A percentile compares a stretch with the other conserved stretches of the same genome.
These are phyloP conservation scores for Syndactyla subalaris DNA, from an alignment of 2,797 vertebrate genomes.

Conservation along the genomic window DNA sequence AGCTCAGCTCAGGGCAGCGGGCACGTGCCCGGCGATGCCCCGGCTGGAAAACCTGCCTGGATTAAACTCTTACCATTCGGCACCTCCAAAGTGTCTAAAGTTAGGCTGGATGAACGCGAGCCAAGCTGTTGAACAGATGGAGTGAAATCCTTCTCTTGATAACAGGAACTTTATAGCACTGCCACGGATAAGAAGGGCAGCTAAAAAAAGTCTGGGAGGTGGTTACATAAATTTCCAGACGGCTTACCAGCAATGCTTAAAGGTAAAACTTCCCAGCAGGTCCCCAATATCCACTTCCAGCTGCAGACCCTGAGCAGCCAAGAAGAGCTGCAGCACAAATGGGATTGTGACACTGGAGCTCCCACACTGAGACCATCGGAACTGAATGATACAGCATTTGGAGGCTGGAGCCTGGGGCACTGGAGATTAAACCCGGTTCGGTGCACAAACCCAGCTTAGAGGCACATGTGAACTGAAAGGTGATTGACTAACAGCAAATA, in stretches of 20 bases:
- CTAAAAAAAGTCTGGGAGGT: slow-evolving; percentile 65
- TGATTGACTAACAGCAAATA: background rate
- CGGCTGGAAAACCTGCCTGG: background rate
- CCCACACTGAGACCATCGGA: background rate
- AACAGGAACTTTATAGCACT: slow-evolving; percentile 66
- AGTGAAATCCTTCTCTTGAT: slow-evolving; percentile 69
- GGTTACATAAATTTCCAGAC: slow-evolving; percentile 48
- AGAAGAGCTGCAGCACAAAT: background rate
- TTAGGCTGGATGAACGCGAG: slow-evolving; percentile 64
- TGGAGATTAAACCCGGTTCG: background rate
- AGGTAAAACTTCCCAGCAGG: slow-evolving; percentile 27
- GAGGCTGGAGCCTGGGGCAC: background rate
- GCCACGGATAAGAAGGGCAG: slow-evolving; percentile 67
- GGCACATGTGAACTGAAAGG: background rate
- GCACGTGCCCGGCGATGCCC: background rate
- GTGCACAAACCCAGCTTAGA: background rate
- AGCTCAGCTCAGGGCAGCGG: background rate
- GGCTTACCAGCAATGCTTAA: slow-evolving; percentile 34
- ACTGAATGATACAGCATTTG: background rate
- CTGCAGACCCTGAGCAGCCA: background rate
- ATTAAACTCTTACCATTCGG: slow-evolving; percentile 49
- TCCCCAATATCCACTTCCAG: background rate
- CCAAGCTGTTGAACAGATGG: slow-evolving; percentile 70
- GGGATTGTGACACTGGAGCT: background rate
- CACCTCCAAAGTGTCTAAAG: slow-evolving; percentile 59